A percentile compares a stretch with the other conserved stretches of the same genome.
These are phyloP conservation scores for Condylura cristata DNA, from an alignment of 2,113 vertebrate species.

Conservation along the genomic window DNA sequence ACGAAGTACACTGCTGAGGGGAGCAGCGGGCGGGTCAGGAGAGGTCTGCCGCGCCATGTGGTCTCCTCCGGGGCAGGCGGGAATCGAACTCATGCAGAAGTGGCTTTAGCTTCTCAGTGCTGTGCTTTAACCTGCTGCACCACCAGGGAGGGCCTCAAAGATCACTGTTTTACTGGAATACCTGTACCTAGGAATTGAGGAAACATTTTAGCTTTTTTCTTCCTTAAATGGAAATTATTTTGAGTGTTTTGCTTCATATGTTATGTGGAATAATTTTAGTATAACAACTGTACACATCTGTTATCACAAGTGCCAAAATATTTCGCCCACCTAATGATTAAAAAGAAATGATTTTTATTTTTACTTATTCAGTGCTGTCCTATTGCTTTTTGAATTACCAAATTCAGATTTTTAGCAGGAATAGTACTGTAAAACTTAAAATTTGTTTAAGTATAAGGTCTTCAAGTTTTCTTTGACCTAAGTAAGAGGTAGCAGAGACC, in stretches of 20 bases:
- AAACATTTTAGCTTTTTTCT: slow-evolving; percentile 23
- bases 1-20: no score
- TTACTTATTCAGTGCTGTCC: background rate
- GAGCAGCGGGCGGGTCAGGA: no score
- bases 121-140: no score
- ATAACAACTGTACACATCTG: background rate
- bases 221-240: background rate
- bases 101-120: no score
- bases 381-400: slow-evolving; percentile 14
- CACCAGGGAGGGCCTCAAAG: no score
- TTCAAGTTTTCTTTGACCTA: background rate
- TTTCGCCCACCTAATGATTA: background rate
- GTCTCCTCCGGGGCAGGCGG: no score
- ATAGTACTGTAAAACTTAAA: slow-evolving; percentile 27
- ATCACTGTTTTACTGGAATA: background rate
- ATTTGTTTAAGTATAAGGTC: background rate
- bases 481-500: background rate
- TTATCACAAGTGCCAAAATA: background rate
- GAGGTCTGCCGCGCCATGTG: no score
- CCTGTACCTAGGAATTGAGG: background rate
- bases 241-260: background rate
- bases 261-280: background rate
- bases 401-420: background rate
- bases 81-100: no score
- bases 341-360: background rate